A percentile compares a stretch with the other conserved stretches of the same genome.
Conservation (phyloP, 2,888 invertebrate genomes). For the Lissocephala sabroskyi region DNA sequence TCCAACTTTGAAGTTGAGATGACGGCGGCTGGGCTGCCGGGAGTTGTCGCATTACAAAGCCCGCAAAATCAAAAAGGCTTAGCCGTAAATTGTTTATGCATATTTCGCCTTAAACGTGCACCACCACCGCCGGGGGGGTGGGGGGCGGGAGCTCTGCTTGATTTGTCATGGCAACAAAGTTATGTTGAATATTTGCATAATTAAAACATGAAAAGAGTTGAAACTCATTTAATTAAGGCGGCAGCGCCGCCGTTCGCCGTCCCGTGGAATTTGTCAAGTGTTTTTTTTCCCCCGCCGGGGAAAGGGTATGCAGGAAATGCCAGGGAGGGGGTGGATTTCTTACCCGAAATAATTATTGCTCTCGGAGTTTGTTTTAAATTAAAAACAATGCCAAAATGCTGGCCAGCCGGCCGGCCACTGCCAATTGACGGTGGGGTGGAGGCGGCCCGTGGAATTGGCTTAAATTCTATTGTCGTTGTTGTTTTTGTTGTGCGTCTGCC, state of each 20-base stretch:
- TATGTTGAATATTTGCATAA: slow-evolving; percentile 60
- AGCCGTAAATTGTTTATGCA: slow-evolving; percentile 47
- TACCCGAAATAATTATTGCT: slow-evolving; percentile 40
- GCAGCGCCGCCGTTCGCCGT: slow-evolving; percentile 14
- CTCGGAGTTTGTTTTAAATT: slow-evolving; percentile 49
- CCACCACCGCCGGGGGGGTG: neutral
- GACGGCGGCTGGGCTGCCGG: neutral
- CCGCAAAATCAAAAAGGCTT: too few species aligned
- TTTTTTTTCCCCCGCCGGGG: slow-evolving; percentile 4
- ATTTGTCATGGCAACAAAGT: slow-evolving; percentile 37
- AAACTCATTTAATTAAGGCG: slow-evolving; percentile 61
- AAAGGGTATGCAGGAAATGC: too few species aligned
- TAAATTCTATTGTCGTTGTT: too few species aligned
- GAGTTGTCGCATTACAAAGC: slow-evolving; percentile 46
- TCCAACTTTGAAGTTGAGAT: slow-evolving; percentile 51
- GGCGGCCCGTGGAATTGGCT: too few species aligned
- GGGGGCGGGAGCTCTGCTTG: slow-evolving; percentile 3
- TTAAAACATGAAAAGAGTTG: slow-evolving; percentile 66
- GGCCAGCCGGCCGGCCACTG: too few species aligned
- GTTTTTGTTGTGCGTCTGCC: slow-evolving; percentile 2
- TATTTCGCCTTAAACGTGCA: slow-evolving; percentile 34
- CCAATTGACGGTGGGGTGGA: too few species aligned
- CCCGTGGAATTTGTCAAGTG: slow-evolving; percentile 60
- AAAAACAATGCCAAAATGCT: too few species aligned
- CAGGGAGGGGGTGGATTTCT: neutral